Evolutionary conservation across 2,113 vertebrate species (phyloP).

Genomic region (Stegostoma tigrinum): DNA sequence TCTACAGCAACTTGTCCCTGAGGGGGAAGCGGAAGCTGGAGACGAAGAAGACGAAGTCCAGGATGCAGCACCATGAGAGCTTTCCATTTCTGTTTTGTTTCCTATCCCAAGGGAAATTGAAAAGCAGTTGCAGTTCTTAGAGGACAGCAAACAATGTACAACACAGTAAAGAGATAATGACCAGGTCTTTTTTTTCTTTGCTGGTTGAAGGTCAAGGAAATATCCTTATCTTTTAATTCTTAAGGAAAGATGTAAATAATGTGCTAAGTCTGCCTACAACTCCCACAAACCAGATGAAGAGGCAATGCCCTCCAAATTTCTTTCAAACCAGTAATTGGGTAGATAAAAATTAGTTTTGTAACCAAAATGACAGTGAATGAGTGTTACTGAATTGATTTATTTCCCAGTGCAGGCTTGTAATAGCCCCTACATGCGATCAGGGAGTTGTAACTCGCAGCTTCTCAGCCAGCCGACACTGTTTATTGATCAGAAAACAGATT

Average conservation of each 20-base stretch:
- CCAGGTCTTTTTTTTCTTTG: neutral
- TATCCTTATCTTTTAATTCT: neutral
- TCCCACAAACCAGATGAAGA: neutral
- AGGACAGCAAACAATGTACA: too few species aligned
- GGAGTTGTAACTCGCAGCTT: slow-evolving; percentile 53
- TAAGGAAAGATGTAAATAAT: neutral
- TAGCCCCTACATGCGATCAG: slow-evolving; percentile 47
- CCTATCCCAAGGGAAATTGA: too few species aligned
- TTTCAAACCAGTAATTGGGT: neutral
- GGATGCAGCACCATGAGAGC: too few species aligned
- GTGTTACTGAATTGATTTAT: slow-evolving; percentile 55
- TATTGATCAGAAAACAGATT: slow-evolving; percentile 58
- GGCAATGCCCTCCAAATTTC: neutral
- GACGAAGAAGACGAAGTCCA: too few species aligned
- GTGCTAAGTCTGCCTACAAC: neutral
- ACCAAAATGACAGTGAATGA: neutral
- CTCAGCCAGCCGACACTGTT: slow-evolving; percentile 52
- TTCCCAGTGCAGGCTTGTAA: slow-evolving; percentile 43
- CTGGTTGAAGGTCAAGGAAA: neutral
- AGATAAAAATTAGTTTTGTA: neutral
- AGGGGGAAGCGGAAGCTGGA: too few species aligned
- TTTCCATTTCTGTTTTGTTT: too few species aligned
- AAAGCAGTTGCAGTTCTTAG: too few species aligned
- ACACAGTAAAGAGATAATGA: neutral
- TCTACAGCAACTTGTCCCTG: too few species aligned